A percentile compares a stretch with the other conserved stretches of the same genome.
Evolutionary conservation across 2,888 invertebrate species (phyloP).

Genomic region (Euplagia quadripunctaria): DNA sequence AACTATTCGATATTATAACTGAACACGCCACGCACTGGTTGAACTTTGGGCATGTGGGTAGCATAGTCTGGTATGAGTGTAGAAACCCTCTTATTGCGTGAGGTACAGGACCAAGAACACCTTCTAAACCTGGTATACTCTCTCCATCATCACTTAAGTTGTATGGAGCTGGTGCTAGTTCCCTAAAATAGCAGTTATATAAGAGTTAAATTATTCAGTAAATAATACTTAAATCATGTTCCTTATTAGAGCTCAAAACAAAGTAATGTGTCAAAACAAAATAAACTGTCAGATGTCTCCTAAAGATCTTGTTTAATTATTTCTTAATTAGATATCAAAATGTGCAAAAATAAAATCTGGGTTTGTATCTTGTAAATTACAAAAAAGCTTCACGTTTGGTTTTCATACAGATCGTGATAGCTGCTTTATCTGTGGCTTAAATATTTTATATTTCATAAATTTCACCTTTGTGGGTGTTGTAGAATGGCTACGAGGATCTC

Average conservation of each 20-base stretch:
- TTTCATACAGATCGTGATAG: not conserved
- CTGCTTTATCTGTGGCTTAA: too few relatives aligned
- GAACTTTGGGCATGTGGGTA: slow-evolving; percentile 95
- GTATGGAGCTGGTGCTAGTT: slow-evolving; percentile 90
- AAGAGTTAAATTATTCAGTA: not conserved
- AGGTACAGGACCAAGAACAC: slow-evolving; percentile 94
- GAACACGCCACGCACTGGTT: slow-evolving; percentile 98
- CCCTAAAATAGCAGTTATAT: slow-evolving; percentile 68
- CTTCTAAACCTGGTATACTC: slow-evolving; percentile 77
- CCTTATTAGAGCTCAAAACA: too few relatives aligned
- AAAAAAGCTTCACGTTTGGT: too few relatives aligned
- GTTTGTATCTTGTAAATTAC: too few relatives aligned
- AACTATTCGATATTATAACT: slow-evolving; percentile 72
- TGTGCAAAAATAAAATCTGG: too few relatives aligned
- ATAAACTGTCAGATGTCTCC: too few relatives aligned
- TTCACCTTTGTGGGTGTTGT: slow-evolving; percentile 93
- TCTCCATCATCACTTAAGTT: slow-evolving; percentile 72
- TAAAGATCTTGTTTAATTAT: too few relatives aligned
- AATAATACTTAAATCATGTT: too few relatives aligned
- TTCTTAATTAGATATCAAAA: too few relatives aligned
- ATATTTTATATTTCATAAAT: not conserved
- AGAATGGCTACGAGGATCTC: slow-evolving; percentile 95
- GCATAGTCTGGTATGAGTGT: slow-evolving; percentile 92
- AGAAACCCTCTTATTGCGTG: slow-evolving; percentile 98
- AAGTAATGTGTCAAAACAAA: too few relatives aligned